Base-by-base conservation (phyloP, 2,888 invertebrate genomes). In the Parelbella ahira region DNA sequence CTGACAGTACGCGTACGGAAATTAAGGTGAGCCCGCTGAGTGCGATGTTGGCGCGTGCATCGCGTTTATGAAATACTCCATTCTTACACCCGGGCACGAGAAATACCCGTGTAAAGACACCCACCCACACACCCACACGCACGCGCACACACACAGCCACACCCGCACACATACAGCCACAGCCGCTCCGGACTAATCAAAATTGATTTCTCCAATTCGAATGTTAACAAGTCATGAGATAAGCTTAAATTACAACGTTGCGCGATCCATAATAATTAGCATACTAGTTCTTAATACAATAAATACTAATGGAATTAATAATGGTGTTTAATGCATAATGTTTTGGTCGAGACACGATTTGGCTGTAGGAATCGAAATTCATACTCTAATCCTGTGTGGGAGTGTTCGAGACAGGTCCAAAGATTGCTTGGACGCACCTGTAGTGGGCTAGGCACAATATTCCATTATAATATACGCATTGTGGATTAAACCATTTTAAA, bases 1-100 rank as follows among this genome's bases (percentile, higher is more conserved):
- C 60, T 42, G 41, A 45, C 67, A 23, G 48, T 71, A 63, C 63
- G 25, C 19, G 48, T 47, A 49, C 50, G 53, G 53, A 60, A 63
- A 69, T 64, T 68, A 63, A 68, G 62, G 55, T 56, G 58, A 66
- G 62, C 65, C n/a, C n/a, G n/a, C 63, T 60, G 49, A 60, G 56
- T 43, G 51, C 60, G 48, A 58, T 62, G 63, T 64, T 49, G 58
- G 60, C 67, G 58, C 68, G 68, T 63, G 63, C 52, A 57, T 51
- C 51, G 50, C 60, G n/a, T 61, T 67, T 68, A 68, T 72, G 68
- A 72, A 68, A 72, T 65, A 57, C 60, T 55, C 25, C 10, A 25
- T 25, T 18, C 41, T 21, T 18, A 20, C 30, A 30, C n/a, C 38
- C 30, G 19, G 12, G 23, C 52, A 49, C 49, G 48, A 44, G 42